phyloP scores from a whole-genome alignment of 2,888 invertebrate genomes.

The Lasioglossum villosulum region DNA sequence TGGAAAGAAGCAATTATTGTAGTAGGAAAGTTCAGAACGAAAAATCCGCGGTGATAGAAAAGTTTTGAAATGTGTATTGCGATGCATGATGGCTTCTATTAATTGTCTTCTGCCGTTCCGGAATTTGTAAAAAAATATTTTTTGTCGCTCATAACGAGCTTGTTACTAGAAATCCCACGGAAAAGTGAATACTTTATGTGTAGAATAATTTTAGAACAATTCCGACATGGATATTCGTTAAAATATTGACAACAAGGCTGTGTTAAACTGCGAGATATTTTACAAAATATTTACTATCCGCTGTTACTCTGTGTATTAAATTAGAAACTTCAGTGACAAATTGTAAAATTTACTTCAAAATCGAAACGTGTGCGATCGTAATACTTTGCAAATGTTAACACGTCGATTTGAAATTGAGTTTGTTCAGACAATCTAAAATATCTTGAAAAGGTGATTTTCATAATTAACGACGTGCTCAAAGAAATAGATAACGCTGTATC shows the following conservation, averaged over 20 bases:
- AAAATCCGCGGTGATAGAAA: background rate
- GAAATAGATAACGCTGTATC: background rate
- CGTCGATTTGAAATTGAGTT: background rate
- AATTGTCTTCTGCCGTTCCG: background rate
- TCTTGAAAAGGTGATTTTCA: background rate
- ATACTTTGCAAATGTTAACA: background rate
- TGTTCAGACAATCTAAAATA: background rate
- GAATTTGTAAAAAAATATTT: background rate
- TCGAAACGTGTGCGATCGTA: background rate
- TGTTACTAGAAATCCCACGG: background rate
- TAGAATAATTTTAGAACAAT: background rate
- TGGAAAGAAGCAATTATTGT: background rate
- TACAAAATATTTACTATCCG: background rate
- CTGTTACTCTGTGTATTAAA: background rate
- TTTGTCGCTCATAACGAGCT: background rate
- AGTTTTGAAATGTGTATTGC: background rate
- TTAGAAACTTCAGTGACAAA: background rate
- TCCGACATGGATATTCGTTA: background rate
- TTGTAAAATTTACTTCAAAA: background rate
- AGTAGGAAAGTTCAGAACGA: background rate
- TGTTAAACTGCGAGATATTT: background rate
- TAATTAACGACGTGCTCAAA: background rate
- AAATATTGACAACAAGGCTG: background rate
- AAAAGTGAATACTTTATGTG: background rate
- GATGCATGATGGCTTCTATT: background rate